A percentile compares a stretch with the other conserved stretches of the same genome.
Conservation (phyloP, 1,140 invertebrate species). For the Bombyx mandarina region DNA sequence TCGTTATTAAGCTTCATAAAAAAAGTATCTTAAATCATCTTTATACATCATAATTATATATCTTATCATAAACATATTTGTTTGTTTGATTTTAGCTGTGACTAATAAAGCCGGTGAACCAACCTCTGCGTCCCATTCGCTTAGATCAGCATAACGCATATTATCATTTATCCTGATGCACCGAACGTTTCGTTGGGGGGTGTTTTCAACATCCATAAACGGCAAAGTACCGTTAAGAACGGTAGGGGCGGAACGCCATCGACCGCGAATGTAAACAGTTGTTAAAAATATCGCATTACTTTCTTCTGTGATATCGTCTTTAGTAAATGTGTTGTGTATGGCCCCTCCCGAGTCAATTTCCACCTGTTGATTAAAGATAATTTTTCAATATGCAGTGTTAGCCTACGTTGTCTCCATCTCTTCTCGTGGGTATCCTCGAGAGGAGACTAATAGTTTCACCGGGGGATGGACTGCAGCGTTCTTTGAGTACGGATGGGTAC, state of each 20-base stretch:
- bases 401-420: too few species aligned
- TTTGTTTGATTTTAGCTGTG: not conserved
- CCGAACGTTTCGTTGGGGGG: slow-evolving; percentile 21
- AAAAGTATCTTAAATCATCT: not conserved
- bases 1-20: not conserved
- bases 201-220: slow-evolving; percentile 31
- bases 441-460: not conserved
- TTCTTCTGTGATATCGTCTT: slow-evolving; percentile 37
- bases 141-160: slow-evolving; percentile 48
- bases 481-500: too few species aligned
- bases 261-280: slow-evolving; percentile 86
- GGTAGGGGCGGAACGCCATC: slow-evolving; percentile 58
- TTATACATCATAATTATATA: not conserved
- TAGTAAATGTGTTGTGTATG: slow-evolving; percentile 49
- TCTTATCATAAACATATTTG: not conserved
- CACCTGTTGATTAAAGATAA: slow-evolving; percentile 22
- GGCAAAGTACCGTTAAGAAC: slow-evolving; percentile 49
- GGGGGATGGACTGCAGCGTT: too few species aligned
- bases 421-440: not conserved
- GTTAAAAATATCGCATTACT: slow-evolving; percentile 76
- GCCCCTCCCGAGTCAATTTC: slow-evolving; percentile 44
- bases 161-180: slow-evolving; percentile 61
- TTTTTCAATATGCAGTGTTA: too few species aligned
- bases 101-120: slow-evolving; percentile 6
- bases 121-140: slow-evolving; percentile 56